Conservation (phyloP, 2,888 invertebrate genomes). For the Monoplex corrugatus region DNA sequence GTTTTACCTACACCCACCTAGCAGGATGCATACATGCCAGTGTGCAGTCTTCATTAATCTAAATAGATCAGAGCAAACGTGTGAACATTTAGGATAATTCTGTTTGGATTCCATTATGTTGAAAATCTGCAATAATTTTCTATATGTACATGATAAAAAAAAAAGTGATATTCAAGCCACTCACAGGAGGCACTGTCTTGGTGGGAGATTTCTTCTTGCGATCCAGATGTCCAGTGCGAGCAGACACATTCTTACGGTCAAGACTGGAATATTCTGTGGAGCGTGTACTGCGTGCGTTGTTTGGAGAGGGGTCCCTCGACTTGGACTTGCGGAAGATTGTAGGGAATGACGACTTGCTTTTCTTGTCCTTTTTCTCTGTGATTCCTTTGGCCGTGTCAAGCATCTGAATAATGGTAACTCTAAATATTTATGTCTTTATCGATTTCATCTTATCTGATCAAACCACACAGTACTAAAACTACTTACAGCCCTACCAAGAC, state of each 20-base stretch:
- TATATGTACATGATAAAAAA: too few relatives aligned
- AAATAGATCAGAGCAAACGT: too few relatives aligned
- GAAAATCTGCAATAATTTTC: too few relatives aligned
- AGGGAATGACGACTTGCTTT: constrained; percentile 91
- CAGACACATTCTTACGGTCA: constrained; percentile 66
- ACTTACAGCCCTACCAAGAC: too few relatives aligned
- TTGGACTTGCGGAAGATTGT: constrained; percentile 84
- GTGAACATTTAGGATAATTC: too few relatives aligned
- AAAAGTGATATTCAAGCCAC: not conserved
- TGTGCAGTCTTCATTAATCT: too few relatives aligned
- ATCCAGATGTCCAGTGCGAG: constrained; percentile 58
- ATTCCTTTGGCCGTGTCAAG: constrained; percentile 59
- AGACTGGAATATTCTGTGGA: constrained; percentile 73
- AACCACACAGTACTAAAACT: too few relatives aligned
- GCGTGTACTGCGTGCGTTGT: constrained; percentile 68
- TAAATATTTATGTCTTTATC: too few relatives aligned
- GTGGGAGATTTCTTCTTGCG: constrained; percentile 52
- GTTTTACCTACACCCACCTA: too few relatives aligned
- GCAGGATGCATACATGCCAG: too few relatives aligned
- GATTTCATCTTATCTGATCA: too few relatives aligned
- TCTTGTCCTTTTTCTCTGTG: constrained; percentile 62
- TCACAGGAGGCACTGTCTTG: constrained; percentile 43
- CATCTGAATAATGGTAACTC: constrained; percentile 58
- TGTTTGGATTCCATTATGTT: too few relatives aligned
- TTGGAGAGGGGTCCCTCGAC: constrained; percentile 79